These are phyloP conservation scores for Clarias platycephalus DNA, from an alignment of 2,797 vertebrate species.

Conservation along the genomic window DNA sequence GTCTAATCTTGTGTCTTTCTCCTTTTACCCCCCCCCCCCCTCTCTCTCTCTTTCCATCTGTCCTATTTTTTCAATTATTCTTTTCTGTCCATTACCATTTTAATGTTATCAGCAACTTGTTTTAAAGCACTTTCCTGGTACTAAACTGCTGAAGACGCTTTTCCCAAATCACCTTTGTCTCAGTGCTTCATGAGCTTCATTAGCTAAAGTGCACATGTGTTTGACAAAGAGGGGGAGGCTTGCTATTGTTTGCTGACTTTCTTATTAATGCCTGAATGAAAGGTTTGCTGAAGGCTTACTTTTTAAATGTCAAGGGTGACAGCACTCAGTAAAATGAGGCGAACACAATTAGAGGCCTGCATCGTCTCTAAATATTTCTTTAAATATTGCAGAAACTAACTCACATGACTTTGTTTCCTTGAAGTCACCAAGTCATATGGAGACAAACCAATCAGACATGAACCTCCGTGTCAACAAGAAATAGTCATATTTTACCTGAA, in stretches of 20 bases:
- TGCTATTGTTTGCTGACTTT: constrained; percentile 31
- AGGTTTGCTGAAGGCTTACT: neutral
- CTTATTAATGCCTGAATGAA: constrained; percentile 3
- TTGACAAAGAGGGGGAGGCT: neutral
- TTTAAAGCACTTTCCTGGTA: constrained; percentile 22
- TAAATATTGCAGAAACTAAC: neutral
- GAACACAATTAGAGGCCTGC: constrained; percentile 18
- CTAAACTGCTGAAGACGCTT: constrained; percentile 26
- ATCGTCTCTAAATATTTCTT: neutral
- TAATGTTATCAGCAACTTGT: constrained; percentile 27
- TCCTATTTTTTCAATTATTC: neutral
- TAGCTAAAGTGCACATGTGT: constrained; percentile 10
- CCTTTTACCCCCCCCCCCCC: neutral
- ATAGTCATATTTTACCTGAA: neutral
- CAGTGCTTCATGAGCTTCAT: constrained; percentile 10
- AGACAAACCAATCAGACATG: neutral
- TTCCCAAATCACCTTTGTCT: constrained; percentile 17
- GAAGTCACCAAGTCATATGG: neutral
- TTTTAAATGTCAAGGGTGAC: constrained; percentile 23
- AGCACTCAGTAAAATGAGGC: constrained; percentile 2
- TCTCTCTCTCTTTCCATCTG: neutral
- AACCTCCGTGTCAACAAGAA: neutral
- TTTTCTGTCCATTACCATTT: constrained; percentile 17
- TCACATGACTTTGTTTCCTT: neutral
- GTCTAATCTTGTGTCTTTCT: constrained; percentile 23